Percentiles rank a stretch among this genome's conserved stretches.
phyloP scores from a whole-genome alignment of 2,113 vertebrate genomes.

The Ovis canadensis region DNA sequence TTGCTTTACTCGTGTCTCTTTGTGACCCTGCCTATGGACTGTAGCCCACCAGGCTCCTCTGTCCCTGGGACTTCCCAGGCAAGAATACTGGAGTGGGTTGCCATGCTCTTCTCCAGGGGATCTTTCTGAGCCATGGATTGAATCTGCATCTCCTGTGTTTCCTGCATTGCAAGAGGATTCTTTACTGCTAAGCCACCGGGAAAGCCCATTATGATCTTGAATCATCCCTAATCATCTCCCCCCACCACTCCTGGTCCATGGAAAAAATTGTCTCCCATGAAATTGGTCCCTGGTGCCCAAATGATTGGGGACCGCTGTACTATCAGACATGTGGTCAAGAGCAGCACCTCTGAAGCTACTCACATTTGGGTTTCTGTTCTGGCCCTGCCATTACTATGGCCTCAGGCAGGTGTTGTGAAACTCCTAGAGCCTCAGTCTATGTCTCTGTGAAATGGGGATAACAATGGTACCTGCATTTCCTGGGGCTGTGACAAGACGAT shows the following conservation, averaged over 20 bases:
- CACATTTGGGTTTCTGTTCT: neutral
- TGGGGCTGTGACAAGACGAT: fast-evolving
- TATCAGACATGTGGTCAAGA: neutral
- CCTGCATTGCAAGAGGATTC: neutral
- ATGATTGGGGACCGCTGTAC: neutral
- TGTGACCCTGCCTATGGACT: neutral
- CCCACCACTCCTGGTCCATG: neutral
- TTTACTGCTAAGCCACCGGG: neutral
- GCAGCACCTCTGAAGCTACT: neutral
- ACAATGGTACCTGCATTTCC: fast-evolving
- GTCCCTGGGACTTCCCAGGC: neutral
- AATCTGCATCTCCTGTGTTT: neutral
- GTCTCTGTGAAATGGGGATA: neutral
- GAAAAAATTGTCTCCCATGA: neutral
- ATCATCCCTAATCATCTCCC: neutral
- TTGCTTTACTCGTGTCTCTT: neutral
- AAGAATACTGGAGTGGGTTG: neutral
- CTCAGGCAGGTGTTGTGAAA: neutral
- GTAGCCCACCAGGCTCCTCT: neutral
- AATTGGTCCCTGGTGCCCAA: neutral
- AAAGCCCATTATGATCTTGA: neutral
- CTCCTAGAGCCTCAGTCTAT: neutral
- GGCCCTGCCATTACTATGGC: neutral
- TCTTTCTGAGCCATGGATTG: neutral
- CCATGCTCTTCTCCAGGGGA: neutral